These are phyloP conservation scores for Hemiscyllium ocellatum DNA, from an alignment of 2,113 vertebrate species.

Conservation along the genomic window DNA sequence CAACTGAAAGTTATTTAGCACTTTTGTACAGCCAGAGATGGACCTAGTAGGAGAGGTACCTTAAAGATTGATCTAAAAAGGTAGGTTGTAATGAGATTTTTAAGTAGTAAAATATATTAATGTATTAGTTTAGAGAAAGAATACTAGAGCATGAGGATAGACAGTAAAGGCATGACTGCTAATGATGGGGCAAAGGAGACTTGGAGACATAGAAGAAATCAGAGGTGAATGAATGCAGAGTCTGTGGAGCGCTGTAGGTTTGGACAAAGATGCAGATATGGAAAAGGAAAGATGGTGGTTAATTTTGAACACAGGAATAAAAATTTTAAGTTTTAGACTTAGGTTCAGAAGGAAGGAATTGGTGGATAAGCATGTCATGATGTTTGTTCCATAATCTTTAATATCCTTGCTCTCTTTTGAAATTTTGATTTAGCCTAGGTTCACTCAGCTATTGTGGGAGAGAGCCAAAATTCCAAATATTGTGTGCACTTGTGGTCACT, in stretches of 20 bases:
- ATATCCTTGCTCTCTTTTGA: background rate
- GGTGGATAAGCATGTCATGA: background rate
- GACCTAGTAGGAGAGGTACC: background rate
- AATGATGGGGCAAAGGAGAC: background rate
- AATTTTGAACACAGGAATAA: background rate
- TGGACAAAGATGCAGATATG: background rate
- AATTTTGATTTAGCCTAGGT: background rate
- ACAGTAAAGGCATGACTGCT: no score
- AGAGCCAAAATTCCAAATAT: background rate
- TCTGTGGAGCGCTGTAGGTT: background rate
- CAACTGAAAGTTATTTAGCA: background rate
- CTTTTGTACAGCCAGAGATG: background rate
- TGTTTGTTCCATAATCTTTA: background rate
- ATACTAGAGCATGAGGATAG: background rate
- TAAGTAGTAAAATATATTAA: background rate
- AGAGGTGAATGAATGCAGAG: background rate
- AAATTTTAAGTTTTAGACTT: background rate
- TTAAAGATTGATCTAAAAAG: background rate
- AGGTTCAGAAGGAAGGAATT: background rate
- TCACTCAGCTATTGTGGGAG: background rate
- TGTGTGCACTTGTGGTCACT: no score
- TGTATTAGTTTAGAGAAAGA: background rate
- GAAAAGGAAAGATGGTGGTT: background rate
- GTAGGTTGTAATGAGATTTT: background rate
- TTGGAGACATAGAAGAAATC: background rate